Evolutionary conservation across 1,140 invertebrate species (phyloP).

Genomic region (Capitella teleta): DNA sequence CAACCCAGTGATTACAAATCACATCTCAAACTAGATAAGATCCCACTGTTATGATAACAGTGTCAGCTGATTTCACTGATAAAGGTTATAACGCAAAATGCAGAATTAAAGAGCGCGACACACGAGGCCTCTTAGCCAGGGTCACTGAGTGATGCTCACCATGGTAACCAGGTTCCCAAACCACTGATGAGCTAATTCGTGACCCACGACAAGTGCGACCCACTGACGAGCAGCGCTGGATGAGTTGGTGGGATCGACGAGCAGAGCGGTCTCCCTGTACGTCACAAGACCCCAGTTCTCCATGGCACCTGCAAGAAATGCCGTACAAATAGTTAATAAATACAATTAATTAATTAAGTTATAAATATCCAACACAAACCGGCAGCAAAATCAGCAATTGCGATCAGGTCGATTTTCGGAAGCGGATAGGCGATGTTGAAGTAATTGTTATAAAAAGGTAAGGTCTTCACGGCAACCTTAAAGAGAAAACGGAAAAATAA

Average conservation of each 20-base stretch:
- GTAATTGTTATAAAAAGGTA: conserved; percentile 88
- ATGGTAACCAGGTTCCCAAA: conserved; percentile 54
- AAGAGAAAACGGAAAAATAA: conserved; percentile 4
- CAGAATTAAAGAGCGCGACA: too few relatives aligned
- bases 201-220: conserved; percentile 72
- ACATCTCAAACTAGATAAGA: too few relatives aligned
- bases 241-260: conserved; percentile 32
- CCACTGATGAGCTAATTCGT: conserved; percentile 67
- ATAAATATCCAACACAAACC: conserved; percentile 18
- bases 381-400: conserved; percentile 68
- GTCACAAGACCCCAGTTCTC: conserved; percentile 21
- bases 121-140: too few relatives aligned
- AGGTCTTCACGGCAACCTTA: conserved; percentile 50
- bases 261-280: conserved; percentile 17
- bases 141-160: too few relatives aligned
- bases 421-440: conserved; percentile 90
- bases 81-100: too few relatives aligned
- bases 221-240: conserved; percentile 69
- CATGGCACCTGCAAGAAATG: conserved; percentile 46
- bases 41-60: too few relatives aligned
- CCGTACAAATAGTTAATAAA: too few relatives aligned
- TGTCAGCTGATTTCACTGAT: too few relatives aligned
- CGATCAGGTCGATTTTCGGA: conserved; percentile 90
- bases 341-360: background rate
- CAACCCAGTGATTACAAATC: too few relatives aligned